Evolutionary conservation across 1,140 invertebrate genomes (phyloP), one percentile per base, ranked within the genome.

Genomic region (Drosophila pandora): DNA sequence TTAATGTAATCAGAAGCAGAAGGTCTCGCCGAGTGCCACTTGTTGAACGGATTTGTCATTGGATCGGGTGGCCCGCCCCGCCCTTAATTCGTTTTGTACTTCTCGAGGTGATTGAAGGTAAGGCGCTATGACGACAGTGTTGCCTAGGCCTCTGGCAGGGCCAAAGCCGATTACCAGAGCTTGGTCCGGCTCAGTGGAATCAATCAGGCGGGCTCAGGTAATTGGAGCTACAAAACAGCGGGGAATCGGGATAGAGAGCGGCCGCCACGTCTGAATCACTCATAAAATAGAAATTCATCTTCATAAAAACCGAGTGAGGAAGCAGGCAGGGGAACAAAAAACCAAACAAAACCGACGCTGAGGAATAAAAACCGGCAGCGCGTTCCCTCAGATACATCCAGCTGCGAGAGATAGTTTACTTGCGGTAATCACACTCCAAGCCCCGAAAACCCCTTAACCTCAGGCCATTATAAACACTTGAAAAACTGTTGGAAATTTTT

Each of bases 261-360:
- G 52, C 54, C 39, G 49, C n/a, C 48, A 58, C 37, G 76, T 82
- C 63, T 55, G 75, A 84, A 77, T 87, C 73, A 64, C 81, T 61
- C 60, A 85, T 85, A 74, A 85, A 87, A 85, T 87, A 85, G 68
- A 87, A 85, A 81, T 85, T 87, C 77, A 87, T 85, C 82, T 87
- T 85, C 74, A 85, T 87, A 78, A 85, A 84, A 63, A 21, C 8
- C 12, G n/a, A 53, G 17, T 22, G n/a, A 30, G 12, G 21, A 17
- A 69, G 34, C 17, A 23, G 45, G 13, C 6, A 34, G 30, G 22
- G 70, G 45, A 77, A 68, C 32, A 61, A 61, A 45, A 64, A 17
- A 17, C 17, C 17, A 17, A 17, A 17, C 17, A 17, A 17, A 17
- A 17, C 17, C 6, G 3, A 12, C 13, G 41, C n/a, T 12, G 23